Conservation (phyloP, 2,888 invertebrate species). For the Ditula angustiorana region DNA sequence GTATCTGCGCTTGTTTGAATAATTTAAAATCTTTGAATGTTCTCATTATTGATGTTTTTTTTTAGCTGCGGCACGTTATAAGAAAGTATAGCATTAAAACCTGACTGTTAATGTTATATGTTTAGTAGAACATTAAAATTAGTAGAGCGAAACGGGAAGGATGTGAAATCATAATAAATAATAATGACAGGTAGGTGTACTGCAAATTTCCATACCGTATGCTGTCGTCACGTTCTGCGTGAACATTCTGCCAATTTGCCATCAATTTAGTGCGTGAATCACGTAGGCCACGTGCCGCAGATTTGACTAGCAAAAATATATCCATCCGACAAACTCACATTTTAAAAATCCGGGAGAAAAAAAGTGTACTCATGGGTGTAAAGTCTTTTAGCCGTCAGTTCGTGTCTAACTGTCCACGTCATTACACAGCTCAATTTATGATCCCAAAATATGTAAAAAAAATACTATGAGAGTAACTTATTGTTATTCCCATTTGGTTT, state of each 20-base stretch:
- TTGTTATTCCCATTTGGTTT: no score
- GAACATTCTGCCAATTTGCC: constrained; percentile 43
- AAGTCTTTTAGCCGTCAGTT: neutral
- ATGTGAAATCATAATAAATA: constrained; percentile 16
- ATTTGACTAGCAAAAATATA: constrained; percentile 7
- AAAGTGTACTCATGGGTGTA: neutral
- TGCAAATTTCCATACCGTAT: constrained; percentile 20
- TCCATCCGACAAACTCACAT: neutral
- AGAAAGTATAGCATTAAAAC: neutral
- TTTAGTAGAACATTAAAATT: constrained; percentile 16
- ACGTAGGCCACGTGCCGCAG: constrained; percentile 21
- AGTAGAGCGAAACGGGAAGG: constrained; percentile 35
- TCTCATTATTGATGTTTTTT: neutral
- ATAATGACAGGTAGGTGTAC: constrained; percentile 14
- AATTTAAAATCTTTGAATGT: neutral
- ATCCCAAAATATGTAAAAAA: no score
- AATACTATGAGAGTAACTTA: no score
- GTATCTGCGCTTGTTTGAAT: constrained; percentile 9
- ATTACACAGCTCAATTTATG: no score
- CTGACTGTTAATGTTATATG: constrained; percentile 3
- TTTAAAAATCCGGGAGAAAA: neutral
- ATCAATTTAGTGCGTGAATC: constrained; percentile 45
- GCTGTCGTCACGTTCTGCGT: neutral
- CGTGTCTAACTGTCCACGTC: neutral
- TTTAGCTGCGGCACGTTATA: neutral